Evolutionary conservation across 2,888 invertebrate genomes (phyloP), one percentile per base, ranked within the genome.

Genomic region (Stenodera caucasica): DNA sequence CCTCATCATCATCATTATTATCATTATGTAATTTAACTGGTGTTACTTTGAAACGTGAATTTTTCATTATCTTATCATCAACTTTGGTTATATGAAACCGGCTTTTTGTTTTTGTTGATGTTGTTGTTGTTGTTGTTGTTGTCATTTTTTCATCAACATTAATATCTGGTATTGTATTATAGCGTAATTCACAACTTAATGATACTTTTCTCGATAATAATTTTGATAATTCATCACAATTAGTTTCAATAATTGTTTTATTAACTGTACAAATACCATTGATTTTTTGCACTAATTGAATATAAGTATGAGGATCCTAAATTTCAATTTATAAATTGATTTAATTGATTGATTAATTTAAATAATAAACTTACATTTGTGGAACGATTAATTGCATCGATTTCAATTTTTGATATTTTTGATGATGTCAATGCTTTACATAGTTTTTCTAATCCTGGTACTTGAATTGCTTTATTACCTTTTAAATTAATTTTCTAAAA

Each of bases 381-480:
- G 23, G 75, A 77, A 29, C 79, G 69, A 57, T 78, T 79, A 9
- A 66, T 70, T 35, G 78, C 77, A 61, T 78, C 79, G 23, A 79
- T 72, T 70, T 78, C 78, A 54, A 79, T 72, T 67, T 75, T 76
- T 18, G 58, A 66, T 49, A 79, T 76, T 66, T 74, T 77, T 1
- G 78, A 76, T 59, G 76, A 74, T 33, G 77, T 77, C 53, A 79
- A 68, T 26, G 77, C 77, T 58, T 75, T 69, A 54, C 78, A 77
- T 14, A 79, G 61, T 30, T 69, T 70, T 58, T 78, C 77, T 45
- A 79, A 73, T 7, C 78, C 77, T 40, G 69, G 65, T 12, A 73
- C 68, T 69, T 77, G 77, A 59, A 79, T 77, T 11, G 77, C 79
- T 64, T 78, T 79, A 57, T 79, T 79, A 15, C 78, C 78, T 67